These are phyloP conservation scores for Euura lappo DNA, from an alignment of 1,140 invertebrate species.

Conservation along the genomic window DNA sequence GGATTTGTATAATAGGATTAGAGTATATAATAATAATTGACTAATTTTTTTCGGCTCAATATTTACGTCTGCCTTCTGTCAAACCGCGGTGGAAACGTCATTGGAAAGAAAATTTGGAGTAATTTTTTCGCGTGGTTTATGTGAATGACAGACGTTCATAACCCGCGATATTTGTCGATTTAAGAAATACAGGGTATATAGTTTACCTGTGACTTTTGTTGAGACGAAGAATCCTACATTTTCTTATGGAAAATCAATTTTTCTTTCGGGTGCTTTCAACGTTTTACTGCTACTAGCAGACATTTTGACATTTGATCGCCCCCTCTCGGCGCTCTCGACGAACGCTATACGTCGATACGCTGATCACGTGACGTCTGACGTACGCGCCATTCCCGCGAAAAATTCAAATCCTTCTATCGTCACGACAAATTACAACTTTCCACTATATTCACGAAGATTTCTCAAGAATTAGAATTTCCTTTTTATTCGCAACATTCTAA, in stretches of 20 bases:
- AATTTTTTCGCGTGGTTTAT: not conserved
- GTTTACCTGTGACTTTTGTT: conserved; percentile 41
- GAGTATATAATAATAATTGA: not conserved
- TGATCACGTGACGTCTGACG: conserved; percentile 33
- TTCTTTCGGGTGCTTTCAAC: conserved; percentile 38
- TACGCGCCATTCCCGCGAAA: not conserved
- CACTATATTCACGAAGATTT: no score
- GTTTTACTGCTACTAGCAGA: conserved; percentile 44
- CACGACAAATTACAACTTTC: no score
- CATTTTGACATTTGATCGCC: conserved; percentile 43
- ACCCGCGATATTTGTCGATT: not conserved
- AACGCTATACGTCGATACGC: conserved; percentile 46
- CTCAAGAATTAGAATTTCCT: no score
- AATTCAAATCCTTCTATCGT: not conserved
- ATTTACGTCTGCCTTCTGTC: conserved; percentile 49
- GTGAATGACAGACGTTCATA: not conserved
- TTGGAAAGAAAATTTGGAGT: conserved; percentile 30
- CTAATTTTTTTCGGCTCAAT: conserved; percentile 27
- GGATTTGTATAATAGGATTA: not conserved
- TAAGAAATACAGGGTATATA: conserved; percentile 33
- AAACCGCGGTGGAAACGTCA: conserved; percentile 39
- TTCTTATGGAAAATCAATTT: conserved; percentile 36
- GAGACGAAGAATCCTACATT: conserved; percentile 40
- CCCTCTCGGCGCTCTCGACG: conserved; percentile 25
- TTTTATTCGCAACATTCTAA: no score